Evolutionary conservation across 2,797 vertebrate species (phyloP).

Genomic region (Etheostoma nigrum): DNA sequence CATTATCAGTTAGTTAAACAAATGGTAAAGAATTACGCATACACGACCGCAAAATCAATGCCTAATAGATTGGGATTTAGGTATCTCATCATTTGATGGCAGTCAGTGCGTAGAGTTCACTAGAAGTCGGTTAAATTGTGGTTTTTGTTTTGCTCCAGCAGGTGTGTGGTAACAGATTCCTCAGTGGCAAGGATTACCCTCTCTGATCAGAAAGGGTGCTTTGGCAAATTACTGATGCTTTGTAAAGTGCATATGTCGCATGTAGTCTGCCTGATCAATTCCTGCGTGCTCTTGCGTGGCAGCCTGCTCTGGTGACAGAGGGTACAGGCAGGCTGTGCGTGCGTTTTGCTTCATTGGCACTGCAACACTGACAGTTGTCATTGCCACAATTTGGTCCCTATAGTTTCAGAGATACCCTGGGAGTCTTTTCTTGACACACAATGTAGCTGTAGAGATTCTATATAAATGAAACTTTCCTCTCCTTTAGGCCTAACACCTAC

Average conservation of each 20-base stretch:
- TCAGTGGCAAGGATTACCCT: slow-evolving; percentile 12
- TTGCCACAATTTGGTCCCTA: slow-evolving; percentile 23
- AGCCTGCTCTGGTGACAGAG: slow-evolving; percentile 28
- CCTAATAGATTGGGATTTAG: slow-evolving; percentile 19
- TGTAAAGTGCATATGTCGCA: slow-evolving; percentile 46
- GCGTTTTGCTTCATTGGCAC: slow-evolving; percentile 18
- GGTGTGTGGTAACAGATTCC: slow-evolving; percentile 31
- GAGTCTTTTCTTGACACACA: slow-evolving; percentile 11
- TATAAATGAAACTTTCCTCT: background rate
- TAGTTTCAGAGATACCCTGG: slow-evolving; percentile 13
- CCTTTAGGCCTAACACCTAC: background rate
- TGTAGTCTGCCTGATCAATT: slow-evolving; percentile 22
- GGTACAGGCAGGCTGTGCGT: slow-evolving; percentile 8
- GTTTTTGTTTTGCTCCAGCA: slow-evolving; percentile 31
- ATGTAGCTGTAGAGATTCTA: background rate
- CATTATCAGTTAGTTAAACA: slow-evolving; percentile 49
- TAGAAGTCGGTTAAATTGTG: background rate
- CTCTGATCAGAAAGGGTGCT: slow-evolving; percentile 26
- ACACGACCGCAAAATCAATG: slow-evolving; percentile 35
- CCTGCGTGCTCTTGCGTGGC: slow-evolving; percentile 3
- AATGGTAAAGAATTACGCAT: slow-evolving; percentile 67
- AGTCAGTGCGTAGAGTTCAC: slow-evolving; percentile 1
- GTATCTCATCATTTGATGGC: slow-evolving; percentile 7
- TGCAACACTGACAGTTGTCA: slow-evolving; percentile 25
- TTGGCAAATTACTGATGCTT: slow-evolving; percentile 40